Conservation (phyloP, 2,888 invertebrate species). For the Parapristionchus giblindavisi region DNA sequence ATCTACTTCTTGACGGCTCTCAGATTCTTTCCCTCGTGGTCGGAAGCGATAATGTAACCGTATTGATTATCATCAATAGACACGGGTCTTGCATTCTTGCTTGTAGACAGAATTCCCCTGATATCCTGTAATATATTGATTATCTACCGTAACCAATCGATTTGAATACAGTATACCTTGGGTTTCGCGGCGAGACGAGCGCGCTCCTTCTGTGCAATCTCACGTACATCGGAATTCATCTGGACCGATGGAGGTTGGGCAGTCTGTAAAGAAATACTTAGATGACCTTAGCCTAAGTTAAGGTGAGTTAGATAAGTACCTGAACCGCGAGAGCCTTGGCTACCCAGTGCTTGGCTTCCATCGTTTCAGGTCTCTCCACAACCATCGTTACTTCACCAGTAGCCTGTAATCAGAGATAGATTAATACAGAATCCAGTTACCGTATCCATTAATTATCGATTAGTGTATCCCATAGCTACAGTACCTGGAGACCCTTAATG, state of each 20-base stretch:
- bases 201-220: constrained; percentile 45
- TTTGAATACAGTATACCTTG: constrained; percentile 12
- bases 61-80: constrained; percentile 1
- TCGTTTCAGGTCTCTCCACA: constrained; percentile 48
- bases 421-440: not conserved
- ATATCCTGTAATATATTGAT: no score
- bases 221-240: constrained; percentile 49
- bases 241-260: constrained; percentile 48
- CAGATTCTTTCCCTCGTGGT: constrained; percentile 35
- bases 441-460: not conserved
- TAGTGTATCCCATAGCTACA: not conserved
- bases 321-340: constrained; percentile 41
- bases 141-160: not conserved
- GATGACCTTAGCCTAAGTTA: not conserved
- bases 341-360: constrained; percentile 49
- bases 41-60: constrained; percentile 37
- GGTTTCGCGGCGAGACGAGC: constrained; percentile 15
- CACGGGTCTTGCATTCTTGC: no score
- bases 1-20: constrained; percentile 35
- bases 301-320: constrained; percentile 1
- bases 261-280: constrained; percentile 16
- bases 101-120: no score
- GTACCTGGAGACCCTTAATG: constrained; percentile 43
- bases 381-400: constrained; percentile 44
- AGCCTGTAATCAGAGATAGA: constrained; percentile 27